Evolutionary conservation across 2,797 vertebrate genomes (phyloP).

Genomic region (Harpagifer antarcticus): DNA sequence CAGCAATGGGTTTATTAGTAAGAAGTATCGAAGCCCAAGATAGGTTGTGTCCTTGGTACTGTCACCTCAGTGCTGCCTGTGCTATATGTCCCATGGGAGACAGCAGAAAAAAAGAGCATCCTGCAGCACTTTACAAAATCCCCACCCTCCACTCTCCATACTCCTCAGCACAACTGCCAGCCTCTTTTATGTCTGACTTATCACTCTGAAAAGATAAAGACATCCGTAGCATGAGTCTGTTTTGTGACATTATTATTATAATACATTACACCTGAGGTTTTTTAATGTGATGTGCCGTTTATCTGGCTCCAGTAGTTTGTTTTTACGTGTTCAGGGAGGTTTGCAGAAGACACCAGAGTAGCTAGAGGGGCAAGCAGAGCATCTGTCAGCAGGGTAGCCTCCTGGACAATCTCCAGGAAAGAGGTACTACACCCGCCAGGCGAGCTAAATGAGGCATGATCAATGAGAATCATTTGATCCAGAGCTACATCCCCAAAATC

Average conservation of each 20-base stretch:
- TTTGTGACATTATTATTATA: slow-evolving; percentile 21
- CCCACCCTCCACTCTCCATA: slow-evolving; percentile 62
- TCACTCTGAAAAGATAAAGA: slow-evolving; percentile 41
- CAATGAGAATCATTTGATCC: slow-evolving; percentile 64
- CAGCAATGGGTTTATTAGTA: slow-evolving; percentile 25
- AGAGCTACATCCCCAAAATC: slow-evolving; percentile 25
- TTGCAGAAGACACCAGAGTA: slow-evolving; percentile 38
- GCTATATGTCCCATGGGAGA: slow-evolving; percentile 73
- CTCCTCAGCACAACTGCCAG: slow-evolving; percentile 77
- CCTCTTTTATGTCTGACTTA: slow-evolving; percentile 49
- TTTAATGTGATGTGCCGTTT: slow-evolving; percentile 12
- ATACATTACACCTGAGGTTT: slow-evolving; percentile 29
- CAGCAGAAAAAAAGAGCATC: slow-evolving; percentile 76
- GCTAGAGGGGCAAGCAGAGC: slow-evolving; percentile 56
- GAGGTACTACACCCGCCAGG: slow-evolving; percentile 60
- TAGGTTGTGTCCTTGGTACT: slow-evolving; percentile 79
- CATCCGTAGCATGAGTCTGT: slow-evolving; percentile 17
- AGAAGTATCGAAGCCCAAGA: slow-evolving; percentile 53
- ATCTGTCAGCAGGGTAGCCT: slow-evolving; percentile 75
- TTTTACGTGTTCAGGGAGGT: slow-evolving; percentile 41
- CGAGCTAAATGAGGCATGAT: slow-evolving; percentile 70
- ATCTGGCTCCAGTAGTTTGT: slow-evolving; percentile 51
- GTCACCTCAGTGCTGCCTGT: slow-evolving; percentile 74
- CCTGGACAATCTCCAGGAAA: slow-evolving; percentile 75
- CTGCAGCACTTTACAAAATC: slow-evolving; percentile 80